phyloP scores from a whole-genome alignment of 2,797 vertebrate genomes.

The Gephyroberyx darwinii region DNA sequence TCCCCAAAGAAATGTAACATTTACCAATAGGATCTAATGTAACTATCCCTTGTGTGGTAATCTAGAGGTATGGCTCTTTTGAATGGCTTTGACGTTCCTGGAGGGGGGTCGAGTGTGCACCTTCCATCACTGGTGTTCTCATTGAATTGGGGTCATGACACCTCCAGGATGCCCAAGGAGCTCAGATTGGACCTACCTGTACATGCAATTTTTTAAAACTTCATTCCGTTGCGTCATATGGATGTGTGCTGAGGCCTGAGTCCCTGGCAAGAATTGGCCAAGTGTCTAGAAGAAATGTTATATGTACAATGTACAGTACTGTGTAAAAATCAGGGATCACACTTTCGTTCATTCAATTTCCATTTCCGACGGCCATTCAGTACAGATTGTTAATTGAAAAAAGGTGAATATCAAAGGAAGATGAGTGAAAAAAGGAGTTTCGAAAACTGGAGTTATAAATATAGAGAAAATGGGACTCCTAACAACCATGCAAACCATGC shows the following conservation, averaged over 20 bases:
- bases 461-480: no score
- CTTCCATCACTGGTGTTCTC: conserved; percentile 56
- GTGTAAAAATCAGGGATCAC: no score
- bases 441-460: no score
- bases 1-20: background rate
- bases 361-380: no score
- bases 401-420: no score
- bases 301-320: no score
- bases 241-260: conserved; percentile 7
- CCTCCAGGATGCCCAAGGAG: conserved; percentile 38
- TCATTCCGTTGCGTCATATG: conserved; percentile 16
- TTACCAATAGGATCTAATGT: background rate
- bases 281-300: background rate
- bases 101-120: conserved; percentile 6
- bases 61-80: conserved; percentile 5
- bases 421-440: no score
- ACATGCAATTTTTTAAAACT: conserved; percentile 3
- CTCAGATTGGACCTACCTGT: conserved; percentile 18
- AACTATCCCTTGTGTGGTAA: background rate
- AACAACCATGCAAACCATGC: no score
- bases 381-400: no score
- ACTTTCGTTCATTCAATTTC: no score
- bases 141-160: conserved; percentile 43
- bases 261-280: background rate
- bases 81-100: conserved; percentile 42